phyloP scores from a whole-genome alignment of 2,888 invertebrate genomes.

The Megamerina dolium region DNA sequence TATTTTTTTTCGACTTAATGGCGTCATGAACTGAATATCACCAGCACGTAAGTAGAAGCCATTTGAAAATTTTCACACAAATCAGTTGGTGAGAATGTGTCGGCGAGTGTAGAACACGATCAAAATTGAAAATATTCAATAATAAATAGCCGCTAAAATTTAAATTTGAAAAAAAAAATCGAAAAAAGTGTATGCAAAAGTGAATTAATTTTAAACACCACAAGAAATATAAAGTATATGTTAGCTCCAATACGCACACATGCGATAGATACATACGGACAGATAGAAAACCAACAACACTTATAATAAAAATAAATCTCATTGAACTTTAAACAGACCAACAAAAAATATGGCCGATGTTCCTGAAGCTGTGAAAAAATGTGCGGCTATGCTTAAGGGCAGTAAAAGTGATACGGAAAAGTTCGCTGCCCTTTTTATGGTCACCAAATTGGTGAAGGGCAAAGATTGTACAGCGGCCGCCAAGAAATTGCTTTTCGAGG shows the following conservation, averaged over 20 bases:
- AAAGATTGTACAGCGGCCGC: conserved; percentile 71
- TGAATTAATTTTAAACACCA: conserved; percentile 5
- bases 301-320: conserved; percentile 8
- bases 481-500: conserved; percentile 79
- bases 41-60: neutral
- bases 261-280: neutral
- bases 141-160: too few relatives aligned
- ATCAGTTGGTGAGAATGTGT: conserved; percentile 42
- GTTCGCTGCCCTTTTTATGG: conserved; percentile 86
- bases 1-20: too few relatives aligned
- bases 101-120: conserved; percentile 31
- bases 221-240: too few relatives aligned
- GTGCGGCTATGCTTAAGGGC: conserved; percentile 70
- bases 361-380: conserved; percentile 79
- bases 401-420: conserved; percentile 84
- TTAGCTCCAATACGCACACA: too few relatives aligned
- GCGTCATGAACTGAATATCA: too few relatives aligned
- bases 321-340: conserved; percentile 2
- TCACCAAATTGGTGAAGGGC: conserved; percentile 80
- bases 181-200: conserved; percentile 4
- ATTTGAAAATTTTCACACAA: conserved; percentile 3
- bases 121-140: too few relatives aligned
- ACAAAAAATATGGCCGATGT: conserved; percentile 48
- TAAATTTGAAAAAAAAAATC: conserved; percentile 1
- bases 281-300: neutral